A percentile compares a stretch with the other conserved stretches of the same genome.
Evolutionary conservation across 1,140 invertebrate genomes (phyloP).

Genomic region (Piezodorus guildinii): DNA sequence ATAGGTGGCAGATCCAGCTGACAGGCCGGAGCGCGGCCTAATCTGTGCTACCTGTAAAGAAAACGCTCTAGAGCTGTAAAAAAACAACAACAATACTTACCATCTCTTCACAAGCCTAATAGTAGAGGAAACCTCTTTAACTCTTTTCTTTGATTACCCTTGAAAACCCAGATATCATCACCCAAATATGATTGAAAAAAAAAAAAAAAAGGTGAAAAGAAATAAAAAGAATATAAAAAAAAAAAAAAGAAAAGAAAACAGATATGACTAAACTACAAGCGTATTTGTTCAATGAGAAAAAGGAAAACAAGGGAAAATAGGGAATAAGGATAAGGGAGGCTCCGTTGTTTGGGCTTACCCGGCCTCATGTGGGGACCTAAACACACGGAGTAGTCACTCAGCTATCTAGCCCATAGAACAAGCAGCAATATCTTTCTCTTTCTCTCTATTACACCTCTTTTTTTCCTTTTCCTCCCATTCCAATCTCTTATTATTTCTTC

Average conservation of each 20-base stretch:
- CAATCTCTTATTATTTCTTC: conserved; percentile 6
- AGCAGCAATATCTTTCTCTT: conserved; percentile 9
- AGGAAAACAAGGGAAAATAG: conserved; percentile 10
- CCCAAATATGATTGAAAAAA: conserved; percentile 14
- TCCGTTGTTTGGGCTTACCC: conserved; percentile 18
- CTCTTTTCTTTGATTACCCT: not conserved
- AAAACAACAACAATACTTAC: conserved; percentile 19
- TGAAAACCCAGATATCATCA: conserved; percentile 15
- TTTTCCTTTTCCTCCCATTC: not conserved
- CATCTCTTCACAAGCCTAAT: conserved; percentile 11
- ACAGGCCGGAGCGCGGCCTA: not conserved
- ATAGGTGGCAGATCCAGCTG: conserved; percentile 5
- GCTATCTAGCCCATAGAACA: not conserved
- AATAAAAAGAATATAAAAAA: not conserved
- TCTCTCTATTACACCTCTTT: conserved; percentile 11
- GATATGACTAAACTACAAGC: conserved; percentile 12
- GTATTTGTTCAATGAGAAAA: conserved; percentile 15
- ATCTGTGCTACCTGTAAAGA: conserved; percentile 22
- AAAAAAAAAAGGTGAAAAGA: conserved; percentile 10
- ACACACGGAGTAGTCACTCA: not conserved
- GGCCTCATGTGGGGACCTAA: conserved; percentile 4
- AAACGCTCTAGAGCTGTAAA: conserved; percentile 23
- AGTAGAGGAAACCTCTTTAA: conserved; percentile 7
- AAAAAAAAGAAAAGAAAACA: conserved; percentile 4
- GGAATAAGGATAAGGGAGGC: conserved; percentile 8